Percentiles rank a stretch among this genome's conserved stretches.
phyloP scores from a whole-genome alignment of 1,140 invertebrate species.

The Bombus affinis region DNA sequence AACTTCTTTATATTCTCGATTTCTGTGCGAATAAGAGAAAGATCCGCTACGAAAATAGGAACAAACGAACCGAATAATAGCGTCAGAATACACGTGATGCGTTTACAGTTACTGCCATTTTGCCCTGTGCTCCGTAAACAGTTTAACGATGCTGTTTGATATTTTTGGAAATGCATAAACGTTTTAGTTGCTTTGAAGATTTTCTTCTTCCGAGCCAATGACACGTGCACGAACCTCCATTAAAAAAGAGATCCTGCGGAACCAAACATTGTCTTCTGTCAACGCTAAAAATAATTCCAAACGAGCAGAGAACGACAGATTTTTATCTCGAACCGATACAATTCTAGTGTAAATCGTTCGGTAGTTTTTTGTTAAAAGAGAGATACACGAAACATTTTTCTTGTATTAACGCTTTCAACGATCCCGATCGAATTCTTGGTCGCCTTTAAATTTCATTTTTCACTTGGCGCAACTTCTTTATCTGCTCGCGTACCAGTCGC shows the following conservation, averaged over 20 bases:
- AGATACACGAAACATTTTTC: slow-evolving; percentile 5
- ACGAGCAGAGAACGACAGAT: neutral
- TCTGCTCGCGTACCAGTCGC: neutral
- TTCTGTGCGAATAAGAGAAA: neutral
- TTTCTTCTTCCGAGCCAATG: neutral
- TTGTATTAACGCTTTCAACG: neutral
- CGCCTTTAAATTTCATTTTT: slow-evolving; percentile 25
- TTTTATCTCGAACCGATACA: neutral
- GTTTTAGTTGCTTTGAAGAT: slow-evolving; percentile 50
- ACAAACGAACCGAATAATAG: neutral
- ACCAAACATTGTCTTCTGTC: neutral
- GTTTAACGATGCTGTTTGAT: slow-evolving; percentile 47
- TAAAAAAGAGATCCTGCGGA: neutral
- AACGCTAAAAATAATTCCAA: slow-evolving; percentile 1
- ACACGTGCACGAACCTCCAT: neutral
- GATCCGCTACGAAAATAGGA: too few relatives aligned
- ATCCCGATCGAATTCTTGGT: neutral
- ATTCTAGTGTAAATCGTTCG: neutral
- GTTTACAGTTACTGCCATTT: slow-evolving; percentile 5
- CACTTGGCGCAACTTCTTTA: slow-evolving; percentile 16
- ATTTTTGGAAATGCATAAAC: slow-evolving; percentile 47
- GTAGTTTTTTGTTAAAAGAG: neutral
- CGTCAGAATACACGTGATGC: neutral
- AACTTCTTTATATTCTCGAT: neutral
- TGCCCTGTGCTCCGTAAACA: slow-evolving; percentile 47